phyloP scores from a whole-genome alignment of 2,113 vertebrate species.

The Caretta caretta region DNA sequence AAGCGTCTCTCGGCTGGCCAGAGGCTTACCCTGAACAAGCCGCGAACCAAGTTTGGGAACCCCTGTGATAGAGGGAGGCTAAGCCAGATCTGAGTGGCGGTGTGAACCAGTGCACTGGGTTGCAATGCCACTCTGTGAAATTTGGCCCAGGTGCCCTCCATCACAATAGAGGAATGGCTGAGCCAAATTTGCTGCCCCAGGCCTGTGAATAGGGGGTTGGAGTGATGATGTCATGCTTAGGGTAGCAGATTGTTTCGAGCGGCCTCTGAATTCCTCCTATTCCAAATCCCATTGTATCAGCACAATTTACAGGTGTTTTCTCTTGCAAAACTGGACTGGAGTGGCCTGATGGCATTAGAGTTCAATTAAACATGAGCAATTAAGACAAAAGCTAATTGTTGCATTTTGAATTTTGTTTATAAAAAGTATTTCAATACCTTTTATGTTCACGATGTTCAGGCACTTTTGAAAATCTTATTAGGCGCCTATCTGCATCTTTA shows the following conservation, averaged over 20 bases:
- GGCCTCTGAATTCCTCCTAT: neutral
- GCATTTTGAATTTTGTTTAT: neutral
- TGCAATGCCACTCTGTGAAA: neutral
- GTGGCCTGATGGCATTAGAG: neutral
- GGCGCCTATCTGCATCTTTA: neutral
- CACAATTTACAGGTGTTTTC: neutral
- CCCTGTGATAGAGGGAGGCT: no score
- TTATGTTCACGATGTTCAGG: neutral
- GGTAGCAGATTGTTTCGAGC: neutral
- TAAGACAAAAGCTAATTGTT: neutral
- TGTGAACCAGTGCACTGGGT: neutral
- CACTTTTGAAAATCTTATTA: neutral
- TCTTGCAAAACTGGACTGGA: neutral
- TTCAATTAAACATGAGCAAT: neutral
- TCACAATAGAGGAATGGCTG: neutral
- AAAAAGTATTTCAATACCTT: neutral
- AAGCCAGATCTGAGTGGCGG: neutral
- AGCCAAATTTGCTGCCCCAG: neutral
- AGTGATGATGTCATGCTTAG: neutral
- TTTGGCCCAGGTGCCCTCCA: neutral
- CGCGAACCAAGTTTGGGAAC: no score
- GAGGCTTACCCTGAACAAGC: no score
- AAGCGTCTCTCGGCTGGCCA: no score
- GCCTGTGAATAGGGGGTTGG: neutral
- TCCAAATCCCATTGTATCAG: neutral